Conservation (phyloP, 2,888 invertebrate genomes). For the Gerris lacustris region DNA sequence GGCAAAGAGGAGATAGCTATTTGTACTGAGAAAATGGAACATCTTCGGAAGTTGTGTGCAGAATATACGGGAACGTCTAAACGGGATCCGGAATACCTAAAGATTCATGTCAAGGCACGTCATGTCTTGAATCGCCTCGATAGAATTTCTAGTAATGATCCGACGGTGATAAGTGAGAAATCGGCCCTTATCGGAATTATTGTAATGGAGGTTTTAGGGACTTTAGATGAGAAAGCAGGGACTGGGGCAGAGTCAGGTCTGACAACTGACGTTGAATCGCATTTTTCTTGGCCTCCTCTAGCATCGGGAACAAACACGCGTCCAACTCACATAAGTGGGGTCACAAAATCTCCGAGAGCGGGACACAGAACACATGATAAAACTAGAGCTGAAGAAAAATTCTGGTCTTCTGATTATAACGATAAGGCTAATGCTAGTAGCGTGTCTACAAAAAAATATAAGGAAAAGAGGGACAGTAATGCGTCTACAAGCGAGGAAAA, state of each 20-base stretch:
- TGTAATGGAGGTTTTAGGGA: background rate
- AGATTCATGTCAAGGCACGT: background rate
- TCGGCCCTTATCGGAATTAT: background rate
- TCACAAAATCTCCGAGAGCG: no score
- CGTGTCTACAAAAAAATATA: no score
- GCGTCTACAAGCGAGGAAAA: background rate
- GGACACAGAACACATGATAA: no score
- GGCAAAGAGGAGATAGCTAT: background rate
- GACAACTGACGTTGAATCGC: background rate
- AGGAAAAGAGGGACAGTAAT: no score
- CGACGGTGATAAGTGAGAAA: background rate
- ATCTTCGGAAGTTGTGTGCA: background rate
- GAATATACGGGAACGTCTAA: background rate
- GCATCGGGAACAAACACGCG: no score
- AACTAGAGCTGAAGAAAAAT: no score
- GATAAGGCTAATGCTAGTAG: no score
- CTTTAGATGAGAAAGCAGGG: background rate
- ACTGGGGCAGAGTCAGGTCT: background rate
- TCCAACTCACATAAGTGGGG: no score
- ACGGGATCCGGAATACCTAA: background rate
- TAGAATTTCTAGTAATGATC: background rate
- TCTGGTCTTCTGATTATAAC: no score
- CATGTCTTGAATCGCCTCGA: background rate
- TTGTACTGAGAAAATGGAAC: background rate
- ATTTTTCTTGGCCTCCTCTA: no score